Evolutionary conservation across 2,113 vertebrate species (phyloP).

Genomic region (Limanda limanda): DNA sequence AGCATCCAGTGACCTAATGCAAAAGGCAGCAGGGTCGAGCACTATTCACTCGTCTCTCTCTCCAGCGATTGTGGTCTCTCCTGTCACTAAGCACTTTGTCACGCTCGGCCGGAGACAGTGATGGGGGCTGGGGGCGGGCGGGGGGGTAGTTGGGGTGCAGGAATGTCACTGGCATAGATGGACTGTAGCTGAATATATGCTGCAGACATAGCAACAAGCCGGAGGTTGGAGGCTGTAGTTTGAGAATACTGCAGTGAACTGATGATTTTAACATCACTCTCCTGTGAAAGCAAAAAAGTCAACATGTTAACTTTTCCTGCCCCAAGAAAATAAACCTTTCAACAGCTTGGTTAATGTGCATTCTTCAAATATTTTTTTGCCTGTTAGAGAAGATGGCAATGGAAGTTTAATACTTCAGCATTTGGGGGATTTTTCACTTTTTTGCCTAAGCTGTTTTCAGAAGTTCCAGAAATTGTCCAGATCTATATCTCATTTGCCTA

Average conservation of each 20-base stretch:
- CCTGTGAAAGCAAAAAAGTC: neutral
- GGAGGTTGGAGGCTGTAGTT: constrained; percentile 26
- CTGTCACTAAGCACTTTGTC: constrained; percentile 76
- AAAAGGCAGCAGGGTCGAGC: constrained; percentile 70
- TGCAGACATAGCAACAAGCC: constrained; percentile 22
- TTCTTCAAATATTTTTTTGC: neutral
- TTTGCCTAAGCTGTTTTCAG: too few species aligned
- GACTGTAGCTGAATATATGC: constrained; percentile 51
- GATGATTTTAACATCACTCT: neutral
- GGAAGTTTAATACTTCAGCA: too few species aligned
- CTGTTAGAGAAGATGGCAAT: neutral
- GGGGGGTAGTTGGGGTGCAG: constrained; percentile 54
- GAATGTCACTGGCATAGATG: constrained; percentile 68
- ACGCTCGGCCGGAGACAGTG: constrained; percentile 62
- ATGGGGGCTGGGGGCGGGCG: constrained; percentile 30
- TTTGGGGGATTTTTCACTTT: too few species aligned
- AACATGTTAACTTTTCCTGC: neutral
- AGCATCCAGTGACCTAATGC: constrained; percentile 77
- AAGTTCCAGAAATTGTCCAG: too few species aligned
- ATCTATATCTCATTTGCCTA: too few species aligned
- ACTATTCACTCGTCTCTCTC: constrained; percentile 55
- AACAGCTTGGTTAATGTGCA: neutral
- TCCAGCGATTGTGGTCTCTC: constrained; percentile 62
- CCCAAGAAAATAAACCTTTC: neutral
- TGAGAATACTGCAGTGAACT: neutral